Conservation (phyloP, 2,888 invertebrate species). For the Beris morrisii region DNA sequence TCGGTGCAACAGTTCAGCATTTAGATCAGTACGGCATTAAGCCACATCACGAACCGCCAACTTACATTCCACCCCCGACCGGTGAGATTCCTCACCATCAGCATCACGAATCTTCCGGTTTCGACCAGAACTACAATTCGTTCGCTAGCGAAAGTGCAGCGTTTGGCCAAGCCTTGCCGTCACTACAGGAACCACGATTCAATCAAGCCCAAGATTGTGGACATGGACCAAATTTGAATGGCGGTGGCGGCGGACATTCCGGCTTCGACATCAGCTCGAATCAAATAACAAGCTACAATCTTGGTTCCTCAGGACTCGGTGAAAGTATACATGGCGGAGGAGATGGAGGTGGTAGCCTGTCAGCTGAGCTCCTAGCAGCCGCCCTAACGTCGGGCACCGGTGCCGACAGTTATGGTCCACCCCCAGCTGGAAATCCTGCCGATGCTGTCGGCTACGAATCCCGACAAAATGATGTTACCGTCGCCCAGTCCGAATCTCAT, state of each 20-base stretch:
- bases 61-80: conserved; percentile 68
- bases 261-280: conserved; percentile 42
- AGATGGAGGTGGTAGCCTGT: conserved; percentile 13
- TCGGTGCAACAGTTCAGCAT: conserved; percentile 65
- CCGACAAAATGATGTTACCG: conserved; percentile 44
- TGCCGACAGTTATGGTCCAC: conserved; percentile 42
- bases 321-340: conserved; percentile 6
- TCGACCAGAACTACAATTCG: conserved; percentile 17
- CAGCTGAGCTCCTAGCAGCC: conserved; percentile 26
- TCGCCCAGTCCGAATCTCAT: conserved; percentile 28
- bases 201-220: conserved; percentile 51
- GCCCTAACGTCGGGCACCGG: conserved; percentile 8
- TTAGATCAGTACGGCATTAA: conserved; percentile 64
- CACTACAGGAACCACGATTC: conserved; percentile 47
- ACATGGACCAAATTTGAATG: conserved; percentile 52
- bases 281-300: conserved; percentile 36
- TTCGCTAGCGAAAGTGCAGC: conserved; percentile 31
- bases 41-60: conserved; percentile 58
- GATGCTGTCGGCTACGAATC: conserved; percentile 51
- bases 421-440: conserved; percentile 47
- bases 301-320: conserved; percentile 6
- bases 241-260: conserved; percentile 40
- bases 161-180: conserved; percentile 46
- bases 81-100: conserved; percentile 52
- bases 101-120: conserved; percentile 32